A percentile compares a stretch with the other conserved stretches of the same genome.
phyloP scores from a whole-genome alignment of 1,140 invertebrate species.

The Ephestia elutella region DNA sequence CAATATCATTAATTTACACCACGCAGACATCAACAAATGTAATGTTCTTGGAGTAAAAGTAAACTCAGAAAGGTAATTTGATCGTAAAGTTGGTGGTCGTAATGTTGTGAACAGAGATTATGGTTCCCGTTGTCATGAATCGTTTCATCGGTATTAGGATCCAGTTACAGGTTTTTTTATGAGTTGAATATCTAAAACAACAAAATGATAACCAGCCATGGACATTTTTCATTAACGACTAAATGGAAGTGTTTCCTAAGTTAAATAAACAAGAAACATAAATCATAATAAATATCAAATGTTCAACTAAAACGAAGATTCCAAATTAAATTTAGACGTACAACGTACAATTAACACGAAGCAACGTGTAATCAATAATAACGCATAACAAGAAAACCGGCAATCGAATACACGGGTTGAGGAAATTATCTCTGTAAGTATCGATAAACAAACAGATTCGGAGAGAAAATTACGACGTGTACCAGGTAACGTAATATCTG shows the following conservation, averaged over 20 bases:
- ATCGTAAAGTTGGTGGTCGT: not conserved
- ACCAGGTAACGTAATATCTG: constrained; percentile 61
- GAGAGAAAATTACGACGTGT: constrained; percentile 49
- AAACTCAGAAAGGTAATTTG: constrained; percentile 1
- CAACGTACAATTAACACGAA: constrained; percentile 49
- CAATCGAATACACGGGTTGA: constrained; percentile 37
- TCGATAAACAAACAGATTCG: constrained; percentile 55
- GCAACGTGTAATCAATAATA: constrained; percentile 58
- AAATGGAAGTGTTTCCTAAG: too few species aligned
- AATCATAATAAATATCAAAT: constrained; percentile 3
- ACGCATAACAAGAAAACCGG: constrained; percentile 33
- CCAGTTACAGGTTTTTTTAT: too few species aligned
- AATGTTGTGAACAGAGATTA: not conserved
- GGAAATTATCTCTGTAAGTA: constrained; percentile 35
- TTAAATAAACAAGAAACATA: not conserved
- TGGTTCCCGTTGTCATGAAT: not conserved
- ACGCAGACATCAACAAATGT: constrained; percentile 3
- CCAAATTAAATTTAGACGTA: constrained; percentile 37
- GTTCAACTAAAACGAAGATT: constrained; percentile 18
- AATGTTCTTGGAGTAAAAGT: not conserved
- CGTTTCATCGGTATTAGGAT: too few species aligned
- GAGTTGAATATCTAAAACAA: not conserved
- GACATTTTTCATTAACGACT: too few species aligned
- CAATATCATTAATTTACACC: constrained; percentile 42
- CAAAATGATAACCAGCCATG: not conserved